These are phyloP conservation scores for Cydia fagiglandana DNA, from an alignment of 1,140 invertebrate genomes.

Conservation along the genomic window DNA sequence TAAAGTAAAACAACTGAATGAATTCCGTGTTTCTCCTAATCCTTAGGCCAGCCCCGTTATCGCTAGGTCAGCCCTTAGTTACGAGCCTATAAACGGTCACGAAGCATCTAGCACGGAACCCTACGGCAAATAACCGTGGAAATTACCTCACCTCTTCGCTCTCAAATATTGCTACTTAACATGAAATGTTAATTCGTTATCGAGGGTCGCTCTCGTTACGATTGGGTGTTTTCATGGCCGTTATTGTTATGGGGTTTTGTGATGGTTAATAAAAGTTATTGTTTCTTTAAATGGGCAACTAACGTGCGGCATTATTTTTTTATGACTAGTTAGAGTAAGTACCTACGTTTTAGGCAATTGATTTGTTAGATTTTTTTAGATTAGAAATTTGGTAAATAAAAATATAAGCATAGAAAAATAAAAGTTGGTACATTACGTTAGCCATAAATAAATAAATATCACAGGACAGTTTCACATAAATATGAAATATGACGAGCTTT, in stretches of 20 bases:
- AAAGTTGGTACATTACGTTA: too few species aligned
- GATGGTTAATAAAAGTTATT: background rate
- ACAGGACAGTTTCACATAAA: too few species aligned
- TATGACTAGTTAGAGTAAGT: too few species aligned
- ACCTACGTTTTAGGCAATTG: too few species aligned
- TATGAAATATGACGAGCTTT: too few species aligned
- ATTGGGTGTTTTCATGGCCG: background rate
- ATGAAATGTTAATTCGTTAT: background rate
- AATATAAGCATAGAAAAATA: too few species aligned
- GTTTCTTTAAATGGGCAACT: too few species aligned
- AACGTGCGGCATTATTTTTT: background rate
- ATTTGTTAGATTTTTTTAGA: too few species aligned
- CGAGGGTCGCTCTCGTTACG: background rate
- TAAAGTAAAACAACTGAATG: background rate
- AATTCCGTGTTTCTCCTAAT: background rate
- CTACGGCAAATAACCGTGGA: background rate
- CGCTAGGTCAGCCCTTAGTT: conserved; percentile 9
- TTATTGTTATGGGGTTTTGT: background rate
- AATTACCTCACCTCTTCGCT: background rate
- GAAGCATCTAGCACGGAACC: conserved; percentile 10
- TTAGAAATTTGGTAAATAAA: too few species aligned
- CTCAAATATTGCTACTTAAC: conserved; percentile 8
- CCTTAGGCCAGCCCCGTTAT: background rate
- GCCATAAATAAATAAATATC: too few species aligned
- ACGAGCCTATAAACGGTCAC: conserved; percentile 10